These are phyloP conservation scores for Nerophis lumbriciformis DNA, from an alignment of 2,113 vertebrate genomes.

Conservation along the genomic window DNA sequence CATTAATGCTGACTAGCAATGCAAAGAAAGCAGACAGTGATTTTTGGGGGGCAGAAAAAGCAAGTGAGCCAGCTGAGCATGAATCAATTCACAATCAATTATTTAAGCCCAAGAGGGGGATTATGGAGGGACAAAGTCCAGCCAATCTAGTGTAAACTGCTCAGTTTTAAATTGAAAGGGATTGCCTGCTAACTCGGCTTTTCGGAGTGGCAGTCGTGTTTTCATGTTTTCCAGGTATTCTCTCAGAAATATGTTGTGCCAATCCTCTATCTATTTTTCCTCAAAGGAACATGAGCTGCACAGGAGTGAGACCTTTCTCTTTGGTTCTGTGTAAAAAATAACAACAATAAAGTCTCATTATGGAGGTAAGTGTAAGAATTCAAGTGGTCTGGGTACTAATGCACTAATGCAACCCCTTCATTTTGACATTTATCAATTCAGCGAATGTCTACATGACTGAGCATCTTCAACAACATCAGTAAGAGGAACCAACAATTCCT, in stretches of 20 bases:
- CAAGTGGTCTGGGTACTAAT: background rate
- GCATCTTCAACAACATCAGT: background rate
- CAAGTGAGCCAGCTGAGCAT: slow-evolving; percentile 26
- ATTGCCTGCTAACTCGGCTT: slow-evolving; percentile 22
- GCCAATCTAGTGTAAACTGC: slow-evolving; percentile 22
- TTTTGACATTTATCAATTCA: background rate
- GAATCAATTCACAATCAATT: slow-evolving; percentile 54
- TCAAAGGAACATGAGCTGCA: background rate
- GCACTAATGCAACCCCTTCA: background rate
- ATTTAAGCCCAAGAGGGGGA: slow-evolving; percentile 29
- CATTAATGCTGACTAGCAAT: slow-evolving; percentile 26
- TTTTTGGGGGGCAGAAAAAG: slow-evolving; percentile 49
- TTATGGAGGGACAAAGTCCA: slow-evolving; percentile 11
- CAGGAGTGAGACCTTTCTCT: background rate
- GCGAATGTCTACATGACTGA: background rate
- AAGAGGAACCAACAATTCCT: no score
- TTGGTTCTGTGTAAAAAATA: background rate
- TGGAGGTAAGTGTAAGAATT: background rate
- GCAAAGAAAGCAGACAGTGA: slow-evolving; percentile 28
- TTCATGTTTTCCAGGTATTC: slow-evolving; percentile 39
- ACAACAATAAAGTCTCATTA: background rate
- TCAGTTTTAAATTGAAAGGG: slow-evolving; percentile 30
- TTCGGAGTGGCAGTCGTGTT: slow-evolving; percentile 19
- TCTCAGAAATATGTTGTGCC: background rate
- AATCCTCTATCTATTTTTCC: background rate